These are phyloP conservation scores for Drosophila rufa DNA, from an alignment of 1,140 invertebrate species.

Conservation along the genomic window DNA sequence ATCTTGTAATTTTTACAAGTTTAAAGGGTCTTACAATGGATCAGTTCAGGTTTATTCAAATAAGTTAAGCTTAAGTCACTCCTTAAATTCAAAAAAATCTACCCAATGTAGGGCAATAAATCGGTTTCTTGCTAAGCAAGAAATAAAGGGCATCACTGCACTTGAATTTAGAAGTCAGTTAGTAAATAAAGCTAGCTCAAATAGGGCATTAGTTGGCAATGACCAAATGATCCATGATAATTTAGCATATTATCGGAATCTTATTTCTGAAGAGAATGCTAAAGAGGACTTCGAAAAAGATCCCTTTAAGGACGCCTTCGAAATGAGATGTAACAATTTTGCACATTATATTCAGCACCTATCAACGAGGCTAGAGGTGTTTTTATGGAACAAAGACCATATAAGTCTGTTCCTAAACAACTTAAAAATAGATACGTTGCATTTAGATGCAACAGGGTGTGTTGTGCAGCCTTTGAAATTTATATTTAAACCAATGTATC, in stretches of 20 bases:
- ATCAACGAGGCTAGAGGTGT: neutral
- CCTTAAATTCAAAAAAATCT: neutral
- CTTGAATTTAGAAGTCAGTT: neutral
- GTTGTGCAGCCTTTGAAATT: neutral
- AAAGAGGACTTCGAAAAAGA: conserved; percentile 5
- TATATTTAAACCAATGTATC: neutral
- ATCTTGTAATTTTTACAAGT: neutral
- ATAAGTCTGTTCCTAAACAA: no score
- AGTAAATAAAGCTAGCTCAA: neutral
- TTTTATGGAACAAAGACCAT: neutral
- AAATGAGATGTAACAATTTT: neutral
- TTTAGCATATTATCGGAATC: neutral
- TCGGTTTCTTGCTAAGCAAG: neutral
- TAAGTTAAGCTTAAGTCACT: neutral
- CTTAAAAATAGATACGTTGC: no score
- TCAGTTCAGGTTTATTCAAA: neutral
- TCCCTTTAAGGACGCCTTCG: neutral
- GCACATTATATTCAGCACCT: neutral
- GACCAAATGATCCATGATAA: conserved; percentile 1
- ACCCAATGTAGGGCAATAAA: neutral
- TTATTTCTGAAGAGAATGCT: neutral
- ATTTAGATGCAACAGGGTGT: neutral
- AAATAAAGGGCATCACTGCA: neutral
- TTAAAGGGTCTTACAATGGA: neutral
- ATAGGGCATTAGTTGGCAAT: conserved; percentile 1